Percentiles rank a stretch among this genome's conserved stretches.
Evolutionary conservation across 2,888 invertebrate species (phyloP).

Genomic region (Plebejus argus): DNA sequence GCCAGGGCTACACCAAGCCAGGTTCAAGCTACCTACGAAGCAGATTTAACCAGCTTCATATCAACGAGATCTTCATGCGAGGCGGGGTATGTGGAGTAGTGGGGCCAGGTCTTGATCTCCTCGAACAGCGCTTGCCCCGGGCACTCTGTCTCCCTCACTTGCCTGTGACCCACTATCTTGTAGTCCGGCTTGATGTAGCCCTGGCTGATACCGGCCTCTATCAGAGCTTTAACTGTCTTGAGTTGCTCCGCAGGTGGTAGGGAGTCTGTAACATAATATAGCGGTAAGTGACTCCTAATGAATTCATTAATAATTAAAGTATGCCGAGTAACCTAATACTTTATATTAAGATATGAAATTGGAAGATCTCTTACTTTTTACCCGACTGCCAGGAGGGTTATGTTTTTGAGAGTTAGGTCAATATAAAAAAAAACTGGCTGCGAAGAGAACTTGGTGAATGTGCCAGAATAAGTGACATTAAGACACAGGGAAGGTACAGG

Average conservation of each 20-base stretch:
- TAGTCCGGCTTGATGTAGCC: constrained; percentile 82
- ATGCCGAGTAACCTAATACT: too few relatives aligned
- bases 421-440: too few relatives aligned
- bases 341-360: too few relatives aligned
- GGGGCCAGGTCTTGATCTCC: constrained; percentile 82
- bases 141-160: constrained; percentile 79
- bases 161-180: constrained; percentile 81
- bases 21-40: background rate
- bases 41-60: constrained; percentile 39
- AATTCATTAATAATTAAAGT: too few relatives aligned
- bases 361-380: too few relatives aligned
- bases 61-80: constrained; percentile 48
- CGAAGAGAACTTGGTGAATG: too few relatives aligned
- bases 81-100: constrained; percentile 63
- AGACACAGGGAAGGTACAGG: too few relatives aligned
- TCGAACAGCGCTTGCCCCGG: constrained; percentile 83
- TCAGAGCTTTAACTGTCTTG: constrained; percentile 79
- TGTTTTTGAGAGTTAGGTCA: too few relatives aligned
- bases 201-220: constrained; percentile 81
- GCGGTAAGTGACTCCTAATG: too few relatives aligned
- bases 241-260: constrained; percentile 83
- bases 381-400: too few relatives aligned
- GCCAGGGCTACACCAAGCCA: too few relatives aligned
- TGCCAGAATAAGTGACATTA: too few relatives aligned
- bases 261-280: constrained; percentile 37